These are phyloP conservation scores for Pangasius krempfi DNA, from an alignment of 2,797 vertebrate genomes.

Conservation along the genomic window DNA sequence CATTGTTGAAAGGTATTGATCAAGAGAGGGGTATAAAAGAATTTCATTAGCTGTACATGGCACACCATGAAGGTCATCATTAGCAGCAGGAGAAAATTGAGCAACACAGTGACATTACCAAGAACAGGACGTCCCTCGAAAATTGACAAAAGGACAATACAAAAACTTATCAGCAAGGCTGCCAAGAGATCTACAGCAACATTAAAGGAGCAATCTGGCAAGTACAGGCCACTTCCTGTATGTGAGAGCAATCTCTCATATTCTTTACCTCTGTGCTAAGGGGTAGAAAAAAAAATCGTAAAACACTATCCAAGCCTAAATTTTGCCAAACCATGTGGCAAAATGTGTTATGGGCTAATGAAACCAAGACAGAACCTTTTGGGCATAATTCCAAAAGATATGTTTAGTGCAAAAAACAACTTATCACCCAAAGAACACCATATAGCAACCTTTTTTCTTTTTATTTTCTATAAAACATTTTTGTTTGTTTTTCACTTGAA, in stretches of 20 bases:
- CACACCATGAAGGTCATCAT: background rate
- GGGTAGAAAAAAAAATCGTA: background rate
- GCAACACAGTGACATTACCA: background rate
- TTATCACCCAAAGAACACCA: background rate
- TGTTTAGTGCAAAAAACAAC: no score
- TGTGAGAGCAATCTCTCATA: background rate
- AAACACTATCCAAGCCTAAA: background rate
- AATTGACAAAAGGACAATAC: background rate
- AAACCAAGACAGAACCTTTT: background rate
- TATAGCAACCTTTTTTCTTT: background rate
- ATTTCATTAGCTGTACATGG: background rate
- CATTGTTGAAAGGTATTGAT: background rate
- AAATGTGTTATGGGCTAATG: background rate
- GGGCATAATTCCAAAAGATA: no score
- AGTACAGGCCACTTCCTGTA: background rate
- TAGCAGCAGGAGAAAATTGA: background rate
- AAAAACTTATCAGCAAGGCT: background rate
- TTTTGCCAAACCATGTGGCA: no score
- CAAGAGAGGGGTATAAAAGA: background rate
- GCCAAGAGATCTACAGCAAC: background rate
- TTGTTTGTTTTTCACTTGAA: background rate
- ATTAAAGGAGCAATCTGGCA: background rate
- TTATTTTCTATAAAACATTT: background rate
- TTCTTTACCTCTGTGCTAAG: background rate
- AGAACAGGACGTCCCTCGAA: background rate